These are phyloP conservation scores for Otus sunia DNA, from an alignment of 2,113 vertebrate species.

Conservation along the genomic window DNA sequence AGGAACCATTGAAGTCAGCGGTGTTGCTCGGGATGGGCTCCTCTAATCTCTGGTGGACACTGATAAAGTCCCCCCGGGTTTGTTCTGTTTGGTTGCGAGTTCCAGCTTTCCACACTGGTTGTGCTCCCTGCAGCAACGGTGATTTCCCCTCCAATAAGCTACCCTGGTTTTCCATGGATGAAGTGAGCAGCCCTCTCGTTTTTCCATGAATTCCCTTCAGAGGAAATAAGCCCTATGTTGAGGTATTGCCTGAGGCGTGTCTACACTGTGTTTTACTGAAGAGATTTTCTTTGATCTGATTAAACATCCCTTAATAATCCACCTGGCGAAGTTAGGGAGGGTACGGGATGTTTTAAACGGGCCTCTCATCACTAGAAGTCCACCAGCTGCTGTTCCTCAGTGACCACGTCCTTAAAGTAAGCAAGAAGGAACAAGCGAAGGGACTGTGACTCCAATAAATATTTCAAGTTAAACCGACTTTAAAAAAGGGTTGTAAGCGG, in stretches of 20 bases:
- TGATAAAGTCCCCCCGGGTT: background rate
- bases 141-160: background rate
- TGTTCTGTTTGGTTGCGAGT: background rate
- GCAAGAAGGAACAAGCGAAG: background rate
- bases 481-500: background rate
- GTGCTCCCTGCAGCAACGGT: background rate
- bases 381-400: background rate
- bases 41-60: background rate
- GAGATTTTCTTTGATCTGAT: conserved; percentile 20
- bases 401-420: background rate
- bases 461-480: conserved; percentile 16
- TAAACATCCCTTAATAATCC: conserved; percentile 34
- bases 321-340: background rate
- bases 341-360: background rate
- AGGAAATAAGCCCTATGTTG: background rate
- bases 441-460: background rate
- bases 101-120: accelerated
- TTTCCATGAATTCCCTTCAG: background rate
- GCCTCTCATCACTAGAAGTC: background rate
- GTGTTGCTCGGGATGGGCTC: background rate
- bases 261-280: background rate
- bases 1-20: background rate
- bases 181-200: background rate
- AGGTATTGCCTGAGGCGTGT: background rate
- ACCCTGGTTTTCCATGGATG: background rate